Evolutionary conservation across 2,113 vertebrate species (phyloP), one percentile per base, ranked within the genome.

Genomic region (Engystomops pustulosus): DNA sequence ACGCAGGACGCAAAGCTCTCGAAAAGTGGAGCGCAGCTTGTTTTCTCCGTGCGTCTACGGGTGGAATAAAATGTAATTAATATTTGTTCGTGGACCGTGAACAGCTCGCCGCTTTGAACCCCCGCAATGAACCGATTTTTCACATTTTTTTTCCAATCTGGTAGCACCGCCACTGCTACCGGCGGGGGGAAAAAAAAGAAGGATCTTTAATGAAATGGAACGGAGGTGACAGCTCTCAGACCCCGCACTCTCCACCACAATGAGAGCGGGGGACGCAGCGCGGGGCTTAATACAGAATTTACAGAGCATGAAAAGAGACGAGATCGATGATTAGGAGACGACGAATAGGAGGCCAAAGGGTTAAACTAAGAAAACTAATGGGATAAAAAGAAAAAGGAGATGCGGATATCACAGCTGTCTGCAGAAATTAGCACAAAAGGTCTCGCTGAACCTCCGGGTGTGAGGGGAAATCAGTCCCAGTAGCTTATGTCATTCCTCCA

Each of bases 201-300:
- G 20, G n/a, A 65, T 47, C 23, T 67, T 67, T 80, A 80, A 80
- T 80, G 78, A 67, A 80, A 80, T 68, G 60, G 78, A 80, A 80
- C 78, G 25, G 41, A 80, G 41, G 78, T 68, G 49, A 78, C 75
- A 78, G 75, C 78, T 32, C 25, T 18, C 32, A 32, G 58, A 47
- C 58, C 60, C 60, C 23, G 58, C 3, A 49, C 53, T 60, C 75
- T 20, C 27, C 78, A 49, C 78, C 60, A 20, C 58, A 27, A 44
- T 68, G 27, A 47, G 23, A 32, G 60, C 14, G 7, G 41, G n/a
- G 41, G 25, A 36, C 5, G 2, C 15, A 58, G 75, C 44, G 18
- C 60, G 9, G n/a, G 60, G 41, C 41, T 80, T 67, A 80, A 67
- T 80, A 27, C 78, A 80, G 78, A 68, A 49, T 68, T 80, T 47